Conservation (phyloP, 2,113 vertebrate species). For the Mesitornis unicolor region DNA sequence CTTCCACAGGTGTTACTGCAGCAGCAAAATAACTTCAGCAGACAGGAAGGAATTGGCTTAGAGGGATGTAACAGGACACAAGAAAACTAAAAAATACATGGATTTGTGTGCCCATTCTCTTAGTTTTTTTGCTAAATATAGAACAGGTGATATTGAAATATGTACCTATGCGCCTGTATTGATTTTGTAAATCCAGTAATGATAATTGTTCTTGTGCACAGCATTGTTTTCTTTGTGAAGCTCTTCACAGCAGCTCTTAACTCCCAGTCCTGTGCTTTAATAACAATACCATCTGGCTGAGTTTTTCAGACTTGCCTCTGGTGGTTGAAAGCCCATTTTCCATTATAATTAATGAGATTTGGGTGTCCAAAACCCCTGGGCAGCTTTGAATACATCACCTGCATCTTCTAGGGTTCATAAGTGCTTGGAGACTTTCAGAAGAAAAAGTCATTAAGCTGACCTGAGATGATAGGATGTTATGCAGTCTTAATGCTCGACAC, state of each 20-base stretch:
- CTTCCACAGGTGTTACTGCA: background rate
- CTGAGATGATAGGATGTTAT: background rate
- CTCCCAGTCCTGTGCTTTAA: slow-evolving; percentile 31
- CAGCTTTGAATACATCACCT: background rate
- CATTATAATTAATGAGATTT: slow-evolving; percentile 50
- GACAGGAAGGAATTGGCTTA: background rate
- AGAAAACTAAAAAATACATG: background rate
- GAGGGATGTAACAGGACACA: background rate
- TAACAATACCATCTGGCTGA: slow-evolving; percentile 55
- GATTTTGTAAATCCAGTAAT: background rate
- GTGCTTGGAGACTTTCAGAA: background rate
- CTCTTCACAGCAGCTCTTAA: slow-evolving; percentile 17
- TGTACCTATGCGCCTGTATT: background rate
- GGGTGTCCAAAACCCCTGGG: slow-evolving; percentile 23
- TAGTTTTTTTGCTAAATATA: background rate
- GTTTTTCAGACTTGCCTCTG: slow-evolving; percentile 15
- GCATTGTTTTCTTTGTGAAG: background rate
- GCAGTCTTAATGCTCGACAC: background rate
- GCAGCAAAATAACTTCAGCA: background rate
- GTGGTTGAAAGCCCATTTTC: background rate
- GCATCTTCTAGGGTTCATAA: background rate
- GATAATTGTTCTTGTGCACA: background rate
- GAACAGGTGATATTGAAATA: background rate
- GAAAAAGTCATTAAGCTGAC: background rate
- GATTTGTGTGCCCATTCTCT: background rate